These are phyloP conservation scores for Sarcophilus harrisii DNA, from an alignment of 2,797 vertebrate genomes.

Conservation along the genomic window DNA sequence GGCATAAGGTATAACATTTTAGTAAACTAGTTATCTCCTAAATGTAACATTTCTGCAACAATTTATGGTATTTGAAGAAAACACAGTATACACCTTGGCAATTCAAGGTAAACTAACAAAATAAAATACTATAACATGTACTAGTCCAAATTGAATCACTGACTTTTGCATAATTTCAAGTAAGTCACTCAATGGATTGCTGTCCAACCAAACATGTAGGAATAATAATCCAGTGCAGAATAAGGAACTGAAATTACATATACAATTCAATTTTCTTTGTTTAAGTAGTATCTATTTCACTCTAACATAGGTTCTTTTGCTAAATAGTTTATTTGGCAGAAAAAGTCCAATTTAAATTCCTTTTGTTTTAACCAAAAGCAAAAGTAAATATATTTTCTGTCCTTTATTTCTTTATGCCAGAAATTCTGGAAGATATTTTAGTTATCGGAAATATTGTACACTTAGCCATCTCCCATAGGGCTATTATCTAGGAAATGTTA, in stretches of 20 bases:
- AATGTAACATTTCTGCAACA: neutral
- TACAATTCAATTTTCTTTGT: neutral
- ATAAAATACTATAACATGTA: neutral
- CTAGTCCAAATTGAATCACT: conserved; percentile 49
- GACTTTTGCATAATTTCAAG: conserved; percentile 42
- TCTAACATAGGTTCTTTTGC: neutral
- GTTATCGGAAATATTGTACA: neutral
- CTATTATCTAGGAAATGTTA: neutral
- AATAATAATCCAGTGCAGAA: conserved; percentile 12
- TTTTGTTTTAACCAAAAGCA: neutral
- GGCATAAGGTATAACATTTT: neutral
- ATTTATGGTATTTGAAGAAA: neutral
- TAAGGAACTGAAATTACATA: conserved; percentile 8
- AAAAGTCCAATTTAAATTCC: neutral
- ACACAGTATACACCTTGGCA: neutral
- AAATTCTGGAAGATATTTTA: conserved; percentile 19
- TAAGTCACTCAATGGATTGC: neutral
- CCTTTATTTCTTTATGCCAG: neutral
- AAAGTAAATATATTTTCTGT: neutral
- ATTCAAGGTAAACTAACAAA: neutral
- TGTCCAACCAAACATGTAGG: conserved; percentile 19
- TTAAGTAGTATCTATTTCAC: conserved; percentile 18
- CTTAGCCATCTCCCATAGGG: neutral
- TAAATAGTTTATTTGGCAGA: neutral
- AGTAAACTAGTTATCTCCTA: neutral